Conservation (phyloP, 2,797 vertebrate species). For the Cyclopterus lumpus region DNA sequence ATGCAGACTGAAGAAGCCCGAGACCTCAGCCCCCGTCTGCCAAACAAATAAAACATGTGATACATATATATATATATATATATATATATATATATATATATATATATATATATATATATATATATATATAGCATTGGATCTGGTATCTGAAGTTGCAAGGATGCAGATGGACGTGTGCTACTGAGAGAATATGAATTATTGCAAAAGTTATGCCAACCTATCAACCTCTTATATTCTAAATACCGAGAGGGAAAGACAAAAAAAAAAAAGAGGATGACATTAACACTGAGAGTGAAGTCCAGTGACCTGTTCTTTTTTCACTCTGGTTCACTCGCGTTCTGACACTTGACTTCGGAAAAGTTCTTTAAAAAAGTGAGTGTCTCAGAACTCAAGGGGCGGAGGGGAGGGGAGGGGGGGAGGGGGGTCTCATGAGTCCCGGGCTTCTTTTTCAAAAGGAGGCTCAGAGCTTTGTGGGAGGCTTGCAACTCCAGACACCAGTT, state of each 20-base stretch:
- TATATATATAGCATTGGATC: too few species aligned
- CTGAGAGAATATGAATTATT: not conserved
- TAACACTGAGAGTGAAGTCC: not conserved
- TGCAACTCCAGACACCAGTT: slow-evolving; percentile 58
- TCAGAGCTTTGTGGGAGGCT: slow-evolving; percentile 58
- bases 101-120: too few species aligned
- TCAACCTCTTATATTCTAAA: not conserved
- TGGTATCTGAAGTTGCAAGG: slow-evolving; percentile 5
- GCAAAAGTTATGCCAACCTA: not conserved
- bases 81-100: too few species aligned
- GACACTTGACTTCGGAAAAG: slow-evolving; percentile 26
- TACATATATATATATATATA: too few species aligned
- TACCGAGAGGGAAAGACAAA: not conserved
- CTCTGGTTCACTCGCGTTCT: not conserved
- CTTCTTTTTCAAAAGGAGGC: slow-evolving; percentile 50
- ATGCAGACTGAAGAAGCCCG: slow-evolving; percentile 15
- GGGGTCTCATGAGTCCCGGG: slow-evolving; percentile 31
- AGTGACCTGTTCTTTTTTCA: not conserved
- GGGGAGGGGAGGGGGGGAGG: not conserved
- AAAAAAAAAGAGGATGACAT: not conserved
- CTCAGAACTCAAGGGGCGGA: slow-evolving; percentile 25
- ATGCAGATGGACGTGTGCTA: not conserved
- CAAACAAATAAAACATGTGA: slow-evolving; percentile 11
- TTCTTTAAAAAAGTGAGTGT: slow-evolving; percentile 14
- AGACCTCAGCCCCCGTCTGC: slow-evolving; percentile 13